Conservation (phyloP, 2,113 vertebrate genomes). For the Gobio gobio region DNA sequence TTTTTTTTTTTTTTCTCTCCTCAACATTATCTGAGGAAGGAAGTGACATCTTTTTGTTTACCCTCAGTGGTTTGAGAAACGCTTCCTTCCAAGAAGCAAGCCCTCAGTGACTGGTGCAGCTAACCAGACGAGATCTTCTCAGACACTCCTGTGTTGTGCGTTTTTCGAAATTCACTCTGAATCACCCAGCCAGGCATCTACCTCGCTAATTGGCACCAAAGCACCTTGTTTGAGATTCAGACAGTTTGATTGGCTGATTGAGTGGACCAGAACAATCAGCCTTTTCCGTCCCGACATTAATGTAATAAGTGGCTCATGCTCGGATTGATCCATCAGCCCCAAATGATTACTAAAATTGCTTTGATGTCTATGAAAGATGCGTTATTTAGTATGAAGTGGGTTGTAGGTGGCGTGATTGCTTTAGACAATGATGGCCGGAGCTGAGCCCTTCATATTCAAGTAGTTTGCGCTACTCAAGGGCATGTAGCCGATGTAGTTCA, state of each 20-base stretch:
- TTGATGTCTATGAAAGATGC: constrained; percentile 4
- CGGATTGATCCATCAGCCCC: background rate
- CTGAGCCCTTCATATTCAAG: background rate
- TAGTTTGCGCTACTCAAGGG: background rate
- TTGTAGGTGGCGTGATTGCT: constrained; percentile 18
- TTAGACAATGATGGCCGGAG: background rate
- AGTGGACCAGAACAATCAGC: background rate
- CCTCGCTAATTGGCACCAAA: background rate
- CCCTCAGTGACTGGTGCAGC: background rate
- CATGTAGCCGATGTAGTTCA: background rate
- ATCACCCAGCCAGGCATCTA: background rate
- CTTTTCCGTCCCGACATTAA: background rate
- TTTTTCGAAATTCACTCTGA: background rate
- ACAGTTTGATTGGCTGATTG: background rate
- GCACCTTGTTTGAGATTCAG: background rate
- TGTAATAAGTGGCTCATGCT: background rate
- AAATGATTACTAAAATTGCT: background rate
- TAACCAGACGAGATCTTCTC: background rate
- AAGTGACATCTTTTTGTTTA: background rate
- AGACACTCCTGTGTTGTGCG: background rate
- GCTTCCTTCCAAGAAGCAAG: background rate
- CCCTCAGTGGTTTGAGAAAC: background rate
- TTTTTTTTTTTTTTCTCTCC: background rate
- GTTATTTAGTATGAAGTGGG: constrained; percentile 13
- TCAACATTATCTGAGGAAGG: background rate